phyloP scores from a whole-genome alignment of 2,113 vertebrate genomes.

The Sciurus niger region DNA sequence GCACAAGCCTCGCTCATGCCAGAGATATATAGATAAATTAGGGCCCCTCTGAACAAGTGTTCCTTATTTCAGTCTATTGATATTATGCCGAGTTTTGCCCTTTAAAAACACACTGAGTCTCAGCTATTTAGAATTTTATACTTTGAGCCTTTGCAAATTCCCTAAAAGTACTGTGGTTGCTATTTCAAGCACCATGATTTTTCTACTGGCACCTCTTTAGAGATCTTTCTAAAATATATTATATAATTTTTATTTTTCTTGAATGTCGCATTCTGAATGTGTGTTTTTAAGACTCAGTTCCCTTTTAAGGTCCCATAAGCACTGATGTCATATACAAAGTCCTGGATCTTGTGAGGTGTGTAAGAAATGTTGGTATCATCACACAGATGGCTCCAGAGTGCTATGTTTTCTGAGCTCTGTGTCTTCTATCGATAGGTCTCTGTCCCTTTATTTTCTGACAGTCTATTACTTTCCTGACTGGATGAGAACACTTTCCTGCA shows the following conservation, averaged over 20 bases:
- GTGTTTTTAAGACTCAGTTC: not conserved
- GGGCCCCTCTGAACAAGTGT: not conserved
- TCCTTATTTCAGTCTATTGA: not conserved
- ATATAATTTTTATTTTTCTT: slow-evolving; percentile 42
- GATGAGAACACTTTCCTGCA: not conserved
- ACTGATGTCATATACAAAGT: not conserved
- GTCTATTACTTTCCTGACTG: not conserved
- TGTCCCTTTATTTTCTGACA: not conserved
- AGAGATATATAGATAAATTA: not conserved
- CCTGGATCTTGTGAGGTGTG: not conserved
- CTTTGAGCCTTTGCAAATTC: not conserved
- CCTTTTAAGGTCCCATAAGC: not conserved
- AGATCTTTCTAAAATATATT: slow-evolving; percentile 39
- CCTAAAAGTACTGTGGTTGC: not conserved
- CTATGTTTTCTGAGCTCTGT: not conserved
- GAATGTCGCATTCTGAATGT: not conserved
- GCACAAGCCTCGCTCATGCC: not conserved
- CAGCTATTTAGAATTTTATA: not conserved
- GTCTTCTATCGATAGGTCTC: not conserved
- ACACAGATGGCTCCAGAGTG: not conserved
- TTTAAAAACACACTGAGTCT: slow-evolving; percentile 29
- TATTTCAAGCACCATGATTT: slow-evolving; percentile 36
- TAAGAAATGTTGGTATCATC: not conserved
- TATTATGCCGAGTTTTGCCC: not conserved
- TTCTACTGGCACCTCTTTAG: not conserved